phyloP scores from a whole-genome alignment of 2,113 vertebrate genomes.

The Pseudonaja textilis region DNA sequence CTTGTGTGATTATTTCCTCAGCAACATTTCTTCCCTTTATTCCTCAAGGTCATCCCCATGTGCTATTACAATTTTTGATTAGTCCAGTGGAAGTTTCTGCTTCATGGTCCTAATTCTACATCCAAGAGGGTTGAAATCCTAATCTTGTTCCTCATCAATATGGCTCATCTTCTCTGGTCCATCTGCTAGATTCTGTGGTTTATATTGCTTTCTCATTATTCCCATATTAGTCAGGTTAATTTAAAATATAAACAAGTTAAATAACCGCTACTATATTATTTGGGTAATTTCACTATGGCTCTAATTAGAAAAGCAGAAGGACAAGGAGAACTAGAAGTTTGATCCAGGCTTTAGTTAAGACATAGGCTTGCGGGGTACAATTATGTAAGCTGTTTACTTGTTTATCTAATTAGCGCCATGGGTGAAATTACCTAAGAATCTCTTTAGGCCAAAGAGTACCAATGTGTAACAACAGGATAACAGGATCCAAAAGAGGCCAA shows the following conservation, averaged over 20 bases:
- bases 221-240: neutral
- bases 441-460: neutral
- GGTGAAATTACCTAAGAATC: neutral
- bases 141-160: neutral
- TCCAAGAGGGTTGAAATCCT: neutral
- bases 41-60: neutral
- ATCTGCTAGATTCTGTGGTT: neutral
- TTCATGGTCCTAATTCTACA: neutral
- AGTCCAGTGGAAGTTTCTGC: neutral
- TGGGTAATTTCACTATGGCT: neutral
- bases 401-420: neutral
- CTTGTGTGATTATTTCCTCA: neutral
- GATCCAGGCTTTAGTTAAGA: neutral
- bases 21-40: neutral
- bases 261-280: neutral
- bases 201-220: neutral
- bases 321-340: neutral
- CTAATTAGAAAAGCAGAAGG: neutral
- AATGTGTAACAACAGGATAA: neutral
- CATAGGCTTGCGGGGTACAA: neutral
- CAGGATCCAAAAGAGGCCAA: neutral
- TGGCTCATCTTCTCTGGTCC: neutral
- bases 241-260: neutral
- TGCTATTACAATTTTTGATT: neutral
- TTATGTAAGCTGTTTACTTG: neutral